Evolutionary conservation across 2,797 vertebrate species (phyloP), one percentile per base, ranked within the genome.

Genomic region (Tiaroga cobitis): DNA sequence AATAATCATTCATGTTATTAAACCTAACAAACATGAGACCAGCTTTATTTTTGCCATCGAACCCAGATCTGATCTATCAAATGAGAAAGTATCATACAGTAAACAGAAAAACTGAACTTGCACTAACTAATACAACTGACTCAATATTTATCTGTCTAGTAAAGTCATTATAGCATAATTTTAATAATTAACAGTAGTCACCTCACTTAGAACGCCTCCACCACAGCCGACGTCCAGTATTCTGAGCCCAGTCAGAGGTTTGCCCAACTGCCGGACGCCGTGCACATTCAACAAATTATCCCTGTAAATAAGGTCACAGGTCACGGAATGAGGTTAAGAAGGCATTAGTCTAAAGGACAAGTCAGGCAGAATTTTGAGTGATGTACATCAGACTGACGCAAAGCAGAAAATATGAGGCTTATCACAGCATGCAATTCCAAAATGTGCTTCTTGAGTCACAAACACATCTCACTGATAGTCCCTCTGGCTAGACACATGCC

Each of bases 161-260:
- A 2, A 49, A 59, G 34, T 21, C 3, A 11, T 34, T 7, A 19
- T 13, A 37, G 10, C 19, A 84, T 41, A 1, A 56, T 56, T 74
- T 63, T 24, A 11, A 49, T 19, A 32, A 46, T 83, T 69, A 46
- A 74, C 32, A 72, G 4, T 49, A 26, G 3, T 80, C 94, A 99
- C 98, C 96, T 99, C 98, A 82, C 96, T 94, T 68, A 99, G 94
- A 76, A 99, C 89, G 29, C 98, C 98, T 82, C 98, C 98, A 0
- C 98, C 98, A 72, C 98, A 99, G 91, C 98, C 98, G 32, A 99
- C 94, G 0, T 99, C 98, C 26, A 99, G 94, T 87, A 99, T 95
- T 87, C 91, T 94, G 81, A 97, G 89, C 68, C 96, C 96, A 89
- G 93, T 91, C 24, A 99, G 95, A 4, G 97, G 97, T 80, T 90